A percentile compares a stretch with the other conserved stretches of the same genome.
Conservation (phyloP, 2,888 invertebrate species). For the Hyles lineata region DNA sequence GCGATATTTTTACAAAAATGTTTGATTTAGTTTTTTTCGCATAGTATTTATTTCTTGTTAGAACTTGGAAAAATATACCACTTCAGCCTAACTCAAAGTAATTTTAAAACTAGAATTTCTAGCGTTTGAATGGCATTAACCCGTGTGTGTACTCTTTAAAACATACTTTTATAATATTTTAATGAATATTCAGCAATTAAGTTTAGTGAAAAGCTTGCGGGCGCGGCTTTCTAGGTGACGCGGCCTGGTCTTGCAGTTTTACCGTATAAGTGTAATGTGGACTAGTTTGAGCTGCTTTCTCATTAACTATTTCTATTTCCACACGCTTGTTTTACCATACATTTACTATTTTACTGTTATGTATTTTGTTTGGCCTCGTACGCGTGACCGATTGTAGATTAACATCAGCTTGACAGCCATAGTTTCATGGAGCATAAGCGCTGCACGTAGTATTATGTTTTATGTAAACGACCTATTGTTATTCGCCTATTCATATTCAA, state of each 20-base stretch:
- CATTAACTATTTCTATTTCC: constrained; percentile 43
- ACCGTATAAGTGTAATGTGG: constrained; percentile 15
- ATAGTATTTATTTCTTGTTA: too few relatives aligned
- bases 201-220: constrained; percentile 13
- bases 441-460: background rate
- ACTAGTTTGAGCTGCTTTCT: constrained; percentile 46
- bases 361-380: constrained; percentile 34
- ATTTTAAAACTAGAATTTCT: background rate
- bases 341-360: constrained; percentile 47
- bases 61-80: too few relatives aligned
- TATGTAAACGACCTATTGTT: constrained; percentile 1
- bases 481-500: background rate
- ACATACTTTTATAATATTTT: constrained; percentile 4
- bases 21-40: too few relatives aligned
- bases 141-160: background rate
- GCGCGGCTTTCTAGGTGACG: constrained; percentile 3
- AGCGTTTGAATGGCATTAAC: background rate
- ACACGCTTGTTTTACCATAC: constrained; percentile 38
- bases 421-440: background rate
- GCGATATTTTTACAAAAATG: too few relatives aligned
- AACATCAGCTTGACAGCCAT: constrained; percentile 1
- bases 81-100: too few relatives aligned
- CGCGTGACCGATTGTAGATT: constrained; percentile 19
- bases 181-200: constrained; percentile 16
- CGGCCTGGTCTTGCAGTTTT: background rate